A percentile compares a stretch with the other conserved stretches of the same genome.
Conservation (phyloP, 1,140 invertebrate genomes). For the Eumaeus atala region DNA sequence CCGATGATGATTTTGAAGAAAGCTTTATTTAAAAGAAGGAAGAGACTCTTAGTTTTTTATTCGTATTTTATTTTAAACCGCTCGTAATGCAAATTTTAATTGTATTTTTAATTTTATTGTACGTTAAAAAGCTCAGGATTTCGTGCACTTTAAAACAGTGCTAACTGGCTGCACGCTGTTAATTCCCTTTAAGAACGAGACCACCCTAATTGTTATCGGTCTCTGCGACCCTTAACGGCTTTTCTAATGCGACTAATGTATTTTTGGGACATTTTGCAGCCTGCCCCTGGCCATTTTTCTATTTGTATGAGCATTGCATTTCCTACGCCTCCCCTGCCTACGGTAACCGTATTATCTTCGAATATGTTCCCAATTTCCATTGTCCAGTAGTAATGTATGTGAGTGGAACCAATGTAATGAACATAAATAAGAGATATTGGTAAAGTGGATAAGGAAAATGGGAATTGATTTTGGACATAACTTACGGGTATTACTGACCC, state of each 20-base stretch:
- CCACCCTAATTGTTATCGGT: slow-evolving; percentile 71
- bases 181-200: slow-evolving; percentile 62
- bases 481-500: too few relatives aligned
- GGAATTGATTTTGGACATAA: slow-evolving; percentile 8
- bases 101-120: too few relatives aligned
- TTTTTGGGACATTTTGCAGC: slow-evolving; percentile 72
- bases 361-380: slow-evolving; percentile 72
- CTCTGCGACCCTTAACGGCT: slow-evolving; percentile 59
- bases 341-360: slow-evolving; percentile 66
- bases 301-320: slow-evolving; percentile 57
- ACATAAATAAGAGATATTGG: slow-evolving; percentile 59
- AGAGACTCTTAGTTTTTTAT: too few relatives aligned
- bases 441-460: slow-evolving; percentile 1
- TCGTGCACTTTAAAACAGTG: too few relatives aligned
- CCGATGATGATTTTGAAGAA: too few relatives aligned
- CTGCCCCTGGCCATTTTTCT: slow-evolving; percentile 67
- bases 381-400: slow-evolving; percentile 51
- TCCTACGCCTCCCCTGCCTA: slow-evolving; percentile 41
- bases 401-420: slow-evolving; percentile 56
- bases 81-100: too few relatives aligned
- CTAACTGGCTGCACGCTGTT: slow-evolving; percentile 40
- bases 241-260: slow-evolving; percentile 73
- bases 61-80: too few relatives aligned
- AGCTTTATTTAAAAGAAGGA: too few relatives aligned
- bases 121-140: too few relatives aligned